A percentile compares a stretch with the other conserved stretches of the same genome.
Evolutionary conservation across 2,888 invertebrate genomes (phyloP).

Genomic region (Andrena hattorfiana): DNA sequence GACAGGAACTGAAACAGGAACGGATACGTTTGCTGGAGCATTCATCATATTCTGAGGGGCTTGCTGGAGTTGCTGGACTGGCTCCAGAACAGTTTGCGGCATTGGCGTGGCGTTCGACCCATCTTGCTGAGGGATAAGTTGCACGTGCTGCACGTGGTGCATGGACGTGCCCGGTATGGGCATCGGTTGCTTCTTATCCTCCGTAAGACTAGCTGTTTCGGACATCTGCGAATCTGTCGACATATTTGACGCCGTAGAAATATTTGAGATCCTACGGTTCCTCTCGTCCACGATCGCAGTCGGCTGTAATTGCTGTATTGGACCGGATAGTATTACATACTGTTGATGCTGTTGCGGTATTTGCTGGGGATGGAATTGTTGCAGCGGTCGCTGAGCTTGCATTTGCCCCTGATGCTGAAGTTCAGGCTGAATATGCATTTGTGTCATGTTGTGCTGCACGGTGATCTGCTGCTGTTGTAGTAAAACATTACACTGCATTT

Average conservation of each 20-base stretch:
- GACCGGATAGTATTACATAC: slow-evolving; percentile 74
- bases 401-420: slow-evolving; percentile 69
- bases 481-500: slow-evolving; percentile 63
- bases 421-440: slow-evolving; percentile 63
- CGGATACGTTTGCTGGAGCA: slow-evolving; percentile 45
- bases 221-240: slow-evolving; percentile 80
- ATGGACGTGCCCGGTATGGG: slow-evolving; percentile 50
- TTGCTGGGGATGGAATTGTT: slow-evolving; percentile 73
- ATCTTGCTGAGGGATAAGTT: slow-evolving; percentile 62
- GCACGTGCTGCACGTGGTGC: slow-evolving; percentile 64
- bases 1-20: slow-evolving; percentile 58
- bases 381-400: slow-evolving; percentile 70
- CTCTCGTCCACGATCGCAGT: slow-evolving; percentile 77
- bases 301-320: slow-evolving; percentile 74
- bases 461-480: slow-evolving; percentile 63
- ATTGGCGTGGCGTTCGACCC: slow-evolving; percentile 49
- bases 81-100: slow-evolving; percentile 61
- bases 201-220: slow-evolving; percentile 61
- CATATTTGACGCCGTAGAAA: slow-evolving; percentile 78
- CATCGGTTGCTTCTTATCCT: slow-evolving; percentile 68
- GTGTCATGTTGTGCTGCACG: slow-evolving; percentile 66
- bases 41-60: slow-evolving; percentile 68
- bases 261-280: slow-evolving; percentile 81
- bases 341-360: slow-evolving; percentile 71
- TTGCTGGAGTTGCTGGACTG: slow-evolving; percentile 59